Conservation (phyloP, 2,888 invertebrate genomes). For the Itoplectis maculator region DNA sequence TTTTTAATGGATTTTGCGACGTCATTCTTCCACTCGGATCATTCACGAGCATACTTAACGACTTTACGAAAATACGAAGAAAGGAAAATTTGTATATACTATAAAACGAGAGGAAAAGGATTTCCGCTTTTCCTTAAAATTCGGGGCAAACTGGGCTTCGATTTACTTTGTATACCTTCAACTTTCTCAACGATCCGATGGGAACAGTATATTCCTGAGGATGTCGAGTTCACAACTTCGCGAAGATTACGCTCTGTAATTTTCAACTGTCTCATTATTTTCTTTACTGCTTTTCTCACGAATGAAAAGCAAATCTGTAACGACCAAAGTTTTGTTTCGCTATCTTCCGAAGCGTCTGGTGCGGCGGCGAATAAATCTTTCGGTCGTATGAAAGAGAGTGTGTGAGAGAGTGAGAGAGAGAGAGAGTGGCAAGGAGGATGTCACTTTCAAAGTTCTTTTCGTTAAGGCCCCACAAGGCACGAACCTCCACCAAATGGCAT, state of each 20-base stretch:
- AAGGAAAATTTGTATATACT: slow-evolving; percentile 55
- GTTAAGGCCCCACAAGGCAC: not conserved
- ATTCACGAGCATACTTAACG: slow-evolving; percentile 43
- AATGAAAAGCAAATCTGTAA: slow-evolving; percentile 29
- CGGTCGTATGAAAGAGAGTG: slow-evolving; percentile 16
- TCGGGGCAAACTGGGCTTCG: slow-evolving; percentile 2
- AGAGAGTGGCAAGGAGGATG: not conserved
- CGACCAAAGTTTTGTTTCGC: slow-evolving; percentile 53
- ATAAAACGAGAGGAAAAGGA: slow-evolving; percentile 24
- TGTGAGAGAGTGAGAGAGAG: not conserved
- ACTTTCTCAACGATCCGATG: slow-evolving; percentile 12
- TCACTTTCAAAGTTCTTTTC: slow-evolving; percentile 7
- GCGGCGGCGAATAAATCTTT: slow-evolving; percentile 2
- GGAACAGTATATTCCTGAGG: slow-evolving; percentile 24
- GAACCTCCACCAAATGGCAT: slow-evolving; percentile 22
- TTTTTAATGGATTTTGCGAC: slow-evolving; percentile 12
- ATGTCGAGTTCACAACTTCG: slow-evolving; percentile 16
- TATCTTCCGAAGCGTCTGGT: slow-evolving; percentile 8
- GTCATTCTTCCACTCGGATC: slow-evolving; percentile 46
- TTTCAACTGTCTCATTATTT: slow-evolving; percentile 21
- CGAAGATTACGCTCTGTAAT: slow-evolving; percentile 6
- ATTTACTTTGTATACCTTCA: slow-evolving; percentile 3
- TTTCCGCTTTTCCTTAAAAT: slow-evolving; percentile 25
- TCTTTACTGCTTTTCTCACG: slow-evolving; percentile 25
- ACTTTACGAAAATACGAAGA: slow-evolving; percentile 32